A percentile compares a stretch with the other conserved stretches of the same genome.
Evolutionary conservation across 2,113 vertebrate genomes (phyloP).

Genomic region (Scopus umbretta): DNA sequence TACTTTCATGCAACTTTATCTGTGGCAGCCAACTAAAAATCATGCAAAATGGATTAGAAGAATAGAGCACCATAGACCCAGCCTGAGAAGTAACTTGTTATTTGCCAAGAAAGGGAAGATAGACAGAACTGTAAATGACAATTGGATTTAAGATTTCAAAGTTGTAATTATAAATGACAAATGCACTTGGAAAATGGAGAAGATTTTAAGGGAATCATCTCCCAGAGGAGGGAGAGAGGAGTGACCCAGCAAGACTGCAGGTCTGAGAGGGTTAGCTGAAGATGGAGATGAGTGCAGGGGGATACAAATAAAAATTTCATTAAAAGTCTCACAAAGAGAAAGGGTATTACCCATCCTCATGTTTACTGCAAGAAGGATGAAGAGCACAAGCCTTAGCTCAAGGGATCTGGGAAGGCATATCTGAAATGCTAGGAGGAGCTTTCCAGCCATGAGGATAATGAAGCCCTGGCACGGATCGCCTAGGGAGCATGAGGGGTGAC

Average conservation of each 20-base stretch:
- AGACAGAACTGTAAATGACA: not conserved
- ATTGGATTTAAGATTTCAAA: not conserved
- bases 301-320: not conserved
- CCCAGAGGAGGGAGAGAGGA: not conserved
- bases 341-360: not conserved
- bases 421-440: not conserved
- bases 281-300: not conserved
- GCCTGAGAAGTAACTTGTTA: not conserved
- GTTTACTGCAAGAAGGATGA: not conserved
- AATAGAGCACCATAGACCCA: not conserved
- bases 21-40: not conserved
- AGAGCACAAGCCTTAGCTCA: not conserved
- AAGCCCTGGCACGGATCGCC: not conserved
- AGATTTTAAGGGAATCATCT: not conserved
- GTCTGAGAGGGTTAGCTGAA: not conserved
- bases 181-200: not conserved
- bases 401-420: not conserved
- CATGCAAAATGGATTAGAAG: not conserved
- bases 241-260: not conserved
- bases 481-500: accelerated
- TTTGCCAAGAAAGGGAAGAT: not conserved
- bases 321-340: not conserved
- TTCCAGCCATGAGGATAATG: not conserved
- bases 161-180: not conserved
- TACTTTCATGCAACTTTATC: not conserved